Evolutionary conservation across 2,113 vertebrate genomes (phyloP).

Genomic region (Noctilio leporinus): DNA sequence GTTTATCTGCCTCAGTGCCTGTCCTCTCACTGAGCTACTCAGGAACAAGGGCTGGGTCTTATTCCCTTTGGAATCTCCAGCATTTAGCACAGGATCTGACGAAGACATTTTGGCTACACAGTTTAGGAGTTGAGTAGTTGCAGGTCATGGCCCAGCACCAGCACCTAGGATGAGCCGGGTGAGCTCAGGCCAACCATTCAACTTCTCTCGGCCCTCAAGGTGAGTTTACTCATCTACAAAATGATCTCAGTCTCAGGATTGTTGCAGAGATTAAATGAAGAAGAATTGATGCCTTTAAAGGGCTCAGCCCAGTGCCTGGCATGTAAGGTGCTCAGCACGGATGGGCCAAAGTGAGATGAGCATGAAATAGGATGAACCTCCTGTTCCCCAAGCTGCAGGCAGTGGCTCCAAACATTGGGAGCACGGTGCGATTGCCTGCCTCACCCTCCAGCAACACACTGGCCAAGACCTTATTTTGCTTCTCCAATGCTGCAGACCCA

Average conservation of each 20-base stretch:
- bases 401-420: neutral
- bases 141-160: neutral
- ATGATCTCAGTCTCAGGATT: neutral
- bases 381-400: neutral
- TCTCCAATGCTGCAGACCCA: neutral
- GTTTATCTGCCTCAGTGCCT: neutral
- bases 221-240: neutral
- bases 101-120: neutral
- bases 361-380: neutral
- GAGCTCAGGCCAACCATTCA: neutral
- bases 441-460: neutral
- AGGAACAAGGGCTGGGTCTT: neutral
- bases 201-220: neutral
- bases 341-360: neutral
- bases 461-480: neutral
- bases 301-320: neutral
- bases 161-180: neutral
- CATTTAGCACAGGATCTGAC: neutral
- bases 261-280: neutral
- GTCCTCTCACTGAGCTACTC: neutral
- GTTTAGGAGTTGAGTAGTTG: neutral
- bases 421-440: fast-evolving
- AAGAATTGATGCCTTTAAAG: neutral
- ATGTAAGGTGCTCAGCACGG: fast-evolving
- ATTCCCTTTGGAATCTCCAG: neutral